These are phyloP conservation scores for Leptinotarsa peninsularis DNA, from an alignment of 2,888 invertebrate species.

Conservation along the genomic window DNA sequence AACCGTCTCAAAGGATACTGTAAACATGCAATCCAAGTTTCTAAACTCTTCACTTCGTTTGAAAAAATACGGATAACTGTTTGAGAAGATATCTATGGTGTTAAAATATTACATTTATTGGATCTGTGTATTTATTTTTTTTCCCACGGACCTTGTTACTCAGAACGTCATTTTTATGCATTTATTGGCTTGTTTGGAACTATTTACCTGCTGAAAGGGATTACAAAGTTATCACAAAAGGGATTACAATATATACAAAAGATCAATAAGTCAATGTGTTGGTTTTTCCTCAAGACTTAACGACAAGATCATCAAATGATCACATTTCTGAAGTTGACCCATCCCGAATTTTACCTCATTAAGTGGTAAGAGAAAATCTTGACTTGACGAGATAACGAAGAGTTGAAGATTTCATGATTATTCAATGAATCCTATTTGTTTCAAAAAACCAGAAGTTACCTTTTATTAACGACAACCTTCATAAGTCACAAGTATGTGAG, in stretches of 20 bases:
- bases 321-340: too few relatives aligned
- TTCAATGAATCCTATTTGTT: too few relatives aligned
- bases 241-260: background rate
- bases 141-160: background rate
- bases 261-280: constrained; percentile 16
- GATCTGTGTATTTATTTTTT: background rate
- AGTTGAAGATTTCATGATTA: too few relatives aligned
- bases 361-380: too few relatives aligned
- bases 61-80: background rate
- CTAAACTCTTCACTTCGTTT: background rate
- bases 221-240: constrained; percentile 6
- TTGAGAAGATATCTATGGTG: background rate
- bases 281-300: background rate
- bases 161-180: background rate
- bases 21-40: background rate
- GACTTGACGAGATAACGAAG: too few relatives aligned
- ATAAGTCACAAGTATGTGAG: too few relatives aligned
- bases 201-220: constrained; percentile 11
- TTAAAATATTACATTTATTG: background rate
- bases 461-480: too few relatives aligned
- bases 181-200: background rate
- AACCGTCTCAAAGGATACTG: background rate
- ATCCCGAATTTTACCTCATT: too few relatives aligned
- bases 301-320: too few relatives aligned
- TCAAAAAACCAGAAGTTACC: too few relatives aligned